phyloP scores from a whole-genome alignment of 2,797 vertebrate genomes.

The Leuciscus waleckii region DNA sequence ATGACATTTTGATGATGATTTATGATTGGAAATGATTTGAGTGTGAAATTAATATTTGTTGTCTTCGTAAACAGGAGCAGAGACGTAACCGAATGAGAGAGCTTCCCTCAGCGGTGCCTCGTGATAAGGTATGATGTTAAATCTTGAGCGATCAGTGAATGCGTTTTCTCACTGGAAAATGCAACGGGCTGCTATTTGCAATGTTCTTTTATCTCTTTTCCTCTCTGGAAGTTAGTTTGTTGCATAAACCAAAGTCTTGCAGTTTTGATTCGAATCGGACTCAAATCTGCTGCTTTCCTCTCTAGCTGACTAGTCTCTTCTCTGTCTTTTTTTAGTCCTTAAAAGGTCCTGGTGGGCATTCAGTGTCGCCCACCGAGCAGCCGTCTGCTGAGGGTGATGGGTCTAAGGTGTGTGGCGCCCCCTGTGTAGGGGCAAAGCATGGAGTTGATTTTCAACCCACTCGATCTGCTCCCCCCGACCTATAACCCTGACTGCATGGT shows the following conservation, averaged over 20 bases:
- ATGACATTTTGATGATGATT: neutral
- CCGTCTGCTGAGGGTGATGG: slow-evolving; percentile 85
- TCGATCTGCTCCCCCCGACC: neutral
- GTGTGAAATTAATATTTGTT: neutral
- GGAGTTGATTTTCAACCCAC: slow-evolving; percentile 53
- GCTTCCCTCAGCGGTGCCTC: slow-evolving; percentile 82
- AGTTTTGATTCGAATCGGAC: neutral
- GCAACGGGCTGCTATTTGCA: neutral
- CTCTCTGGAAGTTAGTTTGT: neutral
- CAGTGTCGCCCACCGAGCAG: slow-evolving; percentile 86
- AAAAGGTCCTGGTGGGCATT: slow-evolving; percentile 89
- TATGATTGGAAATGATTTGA: neutral
- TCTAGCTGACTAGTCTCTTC: slow-evolving; percentile 60
- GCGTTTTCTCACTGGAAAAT: neutral
- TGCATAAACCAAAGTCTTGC: neutral
- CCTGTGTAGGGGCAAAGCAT: slow-evolving; percentile 74
- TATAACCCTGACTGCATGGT: slow-evolving; percentile 36
- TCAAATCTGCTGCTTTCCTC: neutral
- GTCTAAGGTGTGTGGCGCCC: slow-evolving; percentile 87
- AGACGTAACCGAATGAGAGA: slow-evolving; percentile 94
- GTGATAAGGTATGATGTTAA: slow-evolving; percentile 88
- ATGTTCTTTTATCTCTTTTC: neutral
- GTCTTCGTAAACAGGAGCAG: slow-evolving; percentile 84
- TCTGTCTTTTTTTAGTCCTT: slow-evolving; percentile 82
- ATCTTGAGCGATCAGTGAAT: neutral